Percentiles rank a stretch among this genome's conserved stretches.
These are phyloP conservation scores for Diadophis punctatus DNA, from an alignment of 2,113 vertebrate species.

Conservation along the genomic window DNA sequence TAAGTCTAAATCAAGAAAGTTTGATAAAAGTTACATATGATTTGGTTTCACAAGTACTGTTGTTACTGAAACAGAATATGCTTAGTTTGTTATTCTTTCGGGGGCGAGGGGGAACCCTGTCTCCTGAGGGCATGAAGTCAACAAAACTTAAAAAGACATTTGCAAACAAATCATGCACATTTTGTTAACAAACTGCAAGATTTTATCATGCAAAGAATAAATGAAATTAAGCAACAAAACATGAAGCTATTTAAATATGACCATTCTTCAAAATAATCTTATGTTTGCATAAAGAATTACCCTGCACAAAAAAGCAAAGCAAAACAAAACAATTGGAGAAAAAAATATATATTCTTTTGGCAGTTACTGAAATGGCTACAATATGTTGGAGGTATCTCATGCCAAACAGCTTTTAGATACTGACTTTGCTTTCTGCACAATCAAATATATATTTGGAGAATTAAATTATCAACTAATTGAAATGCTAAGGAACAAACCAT, in stretches of 20 bases:
- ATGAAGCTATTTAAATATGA: background rate
- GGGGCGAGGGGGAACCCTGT: background rate
- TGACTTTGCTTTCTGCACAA: background rate
- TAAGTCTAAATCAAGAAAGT: background rate
- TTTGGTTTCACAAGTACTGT: background rate
- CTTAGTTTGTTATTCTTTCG: background rate
- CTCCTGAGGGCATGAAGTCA: background rate
- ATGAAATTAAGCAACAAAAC: background rate
- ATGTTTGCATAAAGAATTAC: background rate
- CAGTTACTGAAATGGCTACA: background rate
- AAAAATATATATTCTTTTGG: background rate
- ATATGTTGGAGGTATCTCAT: background rate
- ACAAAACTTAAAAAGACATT: background rate
- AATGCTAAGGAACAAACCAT: background rate
- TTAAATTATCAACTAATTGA: background rate
- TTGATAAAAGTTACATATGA: background rate
- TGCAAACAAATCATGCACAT: background rate
- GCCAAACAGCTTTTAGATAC: background rate
- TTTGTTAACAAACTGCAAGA: background rate
- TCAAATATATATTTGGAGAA: background rate
- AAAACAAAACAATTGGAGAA: background rate
- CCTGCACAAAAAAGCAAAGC: background rate
- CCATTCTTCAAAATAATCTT: background rate
- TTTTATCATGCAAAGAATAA: background rate
- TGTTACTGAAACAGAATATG: background rate